Base-by-base conservation (phyloP, 2,113 vertebrate genomes). In the Anarrhichthys ocellatus region DNA sequence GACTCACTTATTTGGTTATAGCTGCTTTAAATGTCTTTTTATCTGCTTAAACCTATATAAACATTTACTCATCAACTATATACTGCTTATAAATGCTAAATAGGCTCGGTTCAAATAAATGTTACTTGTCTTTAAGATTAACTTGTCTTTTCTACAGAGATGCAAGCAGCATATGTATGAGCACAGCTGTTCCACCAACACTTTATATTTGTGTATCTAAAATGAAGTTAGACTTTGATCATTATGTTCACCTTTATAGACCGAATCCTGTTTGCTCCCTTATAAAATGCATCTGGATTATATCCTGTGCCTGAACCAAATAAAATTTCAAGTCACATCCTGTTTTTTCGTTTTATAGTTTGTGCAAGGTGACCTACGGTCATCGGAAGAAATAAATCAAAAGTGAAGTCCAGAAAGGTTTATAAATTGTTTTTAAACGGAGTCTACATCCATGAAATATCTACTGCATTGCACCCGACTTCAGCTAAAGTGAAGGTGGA, bases 361-460 rank as follows among this genome's bases (percentile, higher is more conserved):
- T 64, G 29, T 42, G 66, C 48, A 50, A 13, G 14, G 4, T 59
- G 29, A 71, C 22, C 11, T 29, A 0, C 3, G 17, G 5, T 17
- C 34, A 22, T 61, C 8, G 56, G 27, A 61, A 44, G 62, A 44
- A 22, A 81, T 73, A 50, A 48, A 56, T 64, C 71, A 48, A 22
- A 76, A 17, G 27, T 11, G 56, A 74, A n/a, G 27, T 38, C 36
- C 18, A 38, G 18, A 65, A 15, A 67, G 40, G 70, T 65, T 73
- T 74, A 20, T 27, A 50, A 58, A 64, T 70, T 40, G 56, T 13
- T 69, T 78, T 69, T 63, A 54, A 68, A 76, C 48, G 5, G 24
- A 56, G 54, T 73, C 38, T 24, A n/a, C 27, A 48, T 58, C 44
- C 22, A 24, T 40, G 32, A 78, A 48, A 67, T 58, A 22, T 15